phyloP scores from a whole-genome alignment of 2,888 invertebrate genomes.

The Dasypogon diadema region DNA sequence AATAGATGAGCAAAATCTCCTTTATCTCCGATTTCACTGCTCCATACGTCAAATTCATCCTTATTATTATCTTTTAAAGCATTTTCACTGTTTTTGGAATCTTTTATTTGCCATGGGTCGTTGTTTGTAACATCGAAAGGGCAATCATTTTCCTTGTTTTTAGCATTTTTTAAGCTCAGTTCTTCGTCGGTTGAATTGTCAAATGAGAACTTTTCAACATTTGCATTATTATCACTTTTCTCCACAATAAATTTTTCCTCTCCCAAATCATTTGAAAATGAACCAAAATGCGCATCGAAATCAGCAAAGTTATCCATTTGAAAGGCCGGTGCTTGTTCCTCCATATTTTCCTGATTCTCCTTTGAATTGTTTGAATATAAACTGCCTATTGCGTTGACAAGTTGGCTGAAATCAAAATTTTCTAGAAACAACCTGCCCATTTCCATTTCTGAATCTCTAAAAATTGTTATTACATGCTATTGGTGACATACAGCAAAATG shows the following conservation, averaged over 20 bases:
- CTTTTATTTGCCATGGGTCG: not conserved
- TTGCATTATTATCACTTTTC: constrained; percentile 17
- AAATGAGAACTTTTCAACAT: constrained; percentile 1
- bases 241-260: constrained; percentile 45
- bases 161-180: not conserved
- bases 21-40: not conserved
- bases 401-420: not conserved
- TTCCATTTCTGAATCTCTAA: not conserved
- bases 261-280: constrained; percentile 63
- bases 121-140: not conserved
- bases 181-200: not conserved
- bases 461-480: not conserved
- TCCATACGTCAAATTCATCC: not conserved
- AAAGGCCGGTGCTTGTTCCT: constrained; percentile 62
- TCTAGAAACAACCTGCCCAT: not conserved
- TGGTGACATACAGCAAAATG: not conserved
- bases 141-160: not conserved
- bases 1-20: not conserved
- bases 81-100: not conserved
- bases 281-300: constrained; percentile 66
- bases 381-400: not conserved
- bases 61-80: not conserved
- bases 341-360: not conserved
- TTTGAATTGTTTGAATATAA: not conserved
- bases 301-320: constrained; percentile 66